Base-by-base conservation (phyloP, 2,888 invertebrate genomes). In the Cacoxenus indagator region DNA sequence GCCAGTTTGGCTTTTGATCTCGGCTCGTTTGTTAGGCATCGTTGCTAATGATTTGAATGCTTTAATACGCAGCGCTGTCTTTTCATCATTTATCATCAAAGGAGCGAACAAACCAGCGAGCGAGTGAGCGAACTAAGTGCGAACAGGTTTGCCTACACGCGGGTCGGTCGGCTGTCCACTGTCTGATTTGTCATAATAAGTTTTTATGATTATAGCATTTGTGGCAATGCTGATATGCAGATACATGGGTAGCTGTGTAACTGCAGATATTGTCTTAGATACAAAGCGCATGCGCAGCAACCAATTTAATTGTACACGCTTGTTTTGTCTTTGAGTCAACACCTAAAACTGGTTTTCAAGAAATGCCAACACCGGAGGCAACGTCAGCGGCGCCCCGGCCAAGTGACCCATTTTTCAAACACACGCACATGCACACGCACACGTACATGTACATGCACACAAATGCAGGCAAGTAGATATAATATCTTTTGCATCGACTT, bases 41-140 rank as follows among this genome's bases (percentile, higher is more conserved):
- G 81, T 73, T 85, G 82, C 85, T 81, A 85, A 87, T 80, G 82
- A 85, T 82, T 84, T 81, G 75, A 83, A 85, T 85, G 83, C 81
- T 78, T 80, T 83, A 83, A 84, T 86, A 83, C 76, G 24, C 45
- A 62, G 26, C 76, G 75, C 78, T 67, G 73, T 62, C 70, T 82
- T 76, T 75, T 72, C 69, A 64, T 73, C 82, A 84, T 83, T 82
- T 80, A 80, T 83, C 80, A 80, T 83, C 82, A 83, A 73, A 74
- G 19, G 24, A 57, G 43, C 19, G 65, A 64, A 54, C 48, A 43
- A n/a, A 55, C 51, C 67, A 55, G 22, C 17, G 26, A 65, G 17
- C 45, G 37, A 17, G 22, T 45, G 45, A 62, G 5, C 37, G 27
- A 55, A 19, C 19, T 27, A 17, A 55, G 24, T 24, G 55, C 27